These are phyloP conservation scores for Etheostoma spectabile DNA, from an alignment of 2,113 vertebrate species.

Conservation along the genomic window DNA sequence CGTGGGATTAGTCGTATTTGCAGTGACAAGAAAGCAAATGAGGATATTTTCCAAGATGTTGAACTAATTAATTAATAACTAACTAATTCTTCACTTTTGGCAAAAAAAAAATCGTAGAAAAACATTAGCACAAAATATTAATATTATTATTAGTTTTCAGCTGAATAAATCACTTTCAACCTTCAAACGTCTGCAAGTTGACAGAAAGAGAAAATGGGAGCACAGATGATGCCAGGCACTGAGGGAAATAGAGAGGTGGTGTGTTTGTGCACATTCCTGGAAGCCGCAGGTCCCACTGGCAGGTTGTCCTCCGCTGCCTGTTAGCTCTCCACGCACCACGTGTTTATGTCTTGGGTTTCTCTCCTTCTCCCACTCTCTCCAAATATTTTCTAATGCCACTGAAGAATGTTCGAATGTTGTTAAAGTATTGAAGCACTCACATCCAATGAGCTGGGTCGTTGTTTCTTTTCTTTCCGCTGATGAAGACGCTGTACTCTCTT, in stretches of 20 bases:
- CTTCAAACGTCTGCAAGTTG: constrained; percentile 30
- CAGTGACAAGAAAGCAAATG: not conserved
- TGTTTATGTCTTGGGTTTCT: constrained; percentile 72
- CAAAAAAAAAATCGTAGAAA: not conserved
- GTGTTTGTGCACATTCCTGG: constrained; percentile 74
- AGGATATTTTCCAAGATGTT: not conserved
- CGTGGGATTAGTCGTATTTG: not conserved
- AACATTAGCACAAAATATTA: not conserved
- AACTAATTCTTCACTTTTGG: not conserved
- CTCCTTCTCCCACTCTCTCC: constrained; percentile 61
- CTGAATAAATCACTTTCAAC: constrained; percentile 4
- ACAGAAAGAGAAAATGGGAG: constrained; percentile 19
- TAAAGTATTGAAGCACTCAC: constrained; percentile 56
- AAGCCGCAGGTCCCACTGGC: constrained; percentile 75
- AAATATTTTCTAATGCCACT: constrained; percentile 85
- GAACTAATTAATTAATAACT: too few species aligned
- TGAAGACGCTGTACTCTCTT: constrained; percentile 22
- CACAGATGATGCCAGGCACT: constrained; percentile 33
- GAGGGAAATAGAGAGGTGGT: constrained; percentile 48
- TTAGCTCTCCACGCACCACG: constrained; percentile 59
- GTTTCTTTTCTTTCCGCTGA: constrained; percentile 63
- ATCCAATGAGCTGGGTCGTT: constrained; percentile 56
- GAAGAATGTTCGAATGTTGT: constrained; percentile 79
- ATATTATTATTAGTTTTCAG: constrained; percentile 1
- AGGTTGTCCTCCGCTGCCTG: constrained; percentile 56